Evolutionary conservation across 35 echinoderm and acorn worm genomes (phyloP).

Genomic region (Hemicentrotus pulcherrimus): DNA sequence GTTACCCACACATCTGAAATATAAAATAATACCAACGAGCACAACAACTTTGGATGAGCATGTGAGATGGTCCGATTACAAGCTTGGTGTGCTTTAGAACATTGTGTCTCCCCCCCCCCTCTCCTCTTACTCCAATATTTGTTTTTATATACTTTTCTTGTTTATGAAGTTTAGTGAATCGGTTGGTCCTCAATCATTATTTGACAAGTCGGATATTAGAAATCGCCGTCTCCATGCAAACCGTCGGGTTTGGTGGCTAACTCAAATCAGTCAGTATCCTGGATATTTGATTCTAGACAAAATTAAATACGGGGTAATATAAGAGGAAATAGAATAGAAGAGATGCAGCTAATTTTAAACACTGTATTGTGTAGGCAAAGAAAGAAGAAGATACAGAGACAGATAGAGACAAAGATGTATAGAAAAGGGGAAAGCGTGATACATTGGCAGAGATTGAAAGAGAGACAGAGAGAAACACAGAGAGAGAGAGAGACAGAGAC

Average conservation of each 20-base stretch:
- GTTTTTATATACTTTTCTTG: not conserved
- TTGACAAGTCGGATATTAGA: slow-evolving; percentile 11
- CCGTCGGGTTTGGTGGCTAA: not conserved
- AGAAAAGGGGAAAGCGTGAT: too few relatives aligned
- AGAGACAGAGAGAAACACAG: not conserved
- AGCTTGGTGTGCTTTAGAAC: not conserved
- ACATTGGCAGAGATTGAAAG: too few relatives aligned
- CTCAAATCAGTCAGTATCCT: not conserved
- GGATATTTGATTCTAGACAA: not conserved
- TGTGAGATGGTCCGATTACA: not conserved
- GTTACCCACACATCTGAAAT: not conserved
- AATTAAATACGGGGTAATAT: not conserved
- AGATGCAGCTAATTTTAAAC: too few relatives aligned
- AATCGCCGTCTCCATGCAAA: not conserved
- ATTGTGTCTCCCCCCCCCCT: not conserved
- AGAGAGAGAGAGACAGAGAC: not conserved
- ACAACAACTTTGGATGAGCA: not conserved
- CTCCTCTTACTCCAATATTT: not conserved
- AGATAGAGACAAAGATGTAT: not conserved
- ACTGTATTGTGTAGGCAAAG: not conserved
- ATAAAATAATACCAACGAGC: not conserved
- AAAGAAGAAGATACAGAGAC: not conserved
- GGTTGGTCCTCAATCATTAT: not conserved
- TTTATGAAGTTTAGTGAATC: slow-evolving; percentile 6
- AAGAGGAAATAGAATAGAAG: not conserved